These are phyloP conservation scores for Brotula barbata DNA, from an alignment of 2,797 vertebrate species.

Conservation along the genomic window DNA sequence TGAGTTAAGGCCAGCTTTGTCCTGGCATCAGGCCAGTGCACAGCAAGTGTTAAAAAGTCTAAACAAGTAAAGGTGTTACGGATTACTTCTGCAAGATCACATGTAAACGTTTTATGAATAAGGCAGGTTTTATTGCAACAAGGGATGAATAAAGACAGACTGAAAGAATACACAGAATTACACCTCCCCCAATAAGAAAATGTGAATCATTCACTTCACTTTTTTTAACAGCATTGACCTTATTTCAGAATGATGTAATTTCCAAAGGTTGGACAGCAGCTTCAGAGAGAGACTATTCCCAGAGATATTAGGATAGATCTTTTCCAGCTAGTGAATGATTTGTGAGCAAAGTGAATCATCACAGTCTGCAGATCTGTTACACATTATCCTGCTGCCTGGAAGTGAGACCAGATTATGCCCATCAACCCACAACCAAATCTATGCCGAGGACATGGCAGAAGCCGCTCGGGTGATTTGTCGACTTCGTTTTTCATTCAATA, in stretches of 20 bases:
- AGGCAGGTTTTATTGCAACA: not conserved
- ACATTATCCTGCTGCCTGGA: slow-evolving; percentile 62
- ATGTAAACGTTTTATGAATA: not conserved
- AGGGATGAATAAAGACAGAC: not conserved
- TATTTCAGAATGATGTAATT: slow-evolving; percentile 46
- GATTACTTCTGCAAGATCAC: not conserved
- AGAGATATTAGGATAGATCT: slow-evolving; percentile 38
- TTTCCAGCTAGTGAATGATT: slow-evolving; percentile 66
- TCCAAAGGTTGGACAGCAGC: slow-evolving; percentile 28
- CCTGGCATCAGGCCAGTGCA: slow-evolving; percentile 2
- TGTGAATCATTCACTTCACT: not conserved
- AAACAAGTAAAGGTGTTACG: not conserved
- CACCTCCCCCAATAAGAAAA: not conserved
- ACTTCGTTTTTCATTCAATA: slow-evolving; percentile 20
- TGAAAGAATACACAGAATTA: not conserved
- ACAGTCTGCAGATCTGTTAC: slow-evolving; percentile 57
- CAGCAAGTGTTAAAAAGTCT: not conserved
- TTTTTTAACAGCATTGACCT: slow-evolving; percentile 10
- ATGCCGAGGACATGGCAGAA: not conserved
- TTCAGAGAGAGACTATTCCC: slow-evolving; percentile 23
- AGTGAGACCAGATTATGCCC: slow-evolving; percentile 34
- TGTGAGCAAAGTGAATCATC: slow-evolving; percentile 56
- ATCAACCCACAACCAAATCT: not conserved
- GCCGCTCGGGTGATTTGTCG: slow-evolving; percentile 1
- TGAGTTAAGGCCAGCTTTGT: slow-evolving; percentile 6